Conservation (phyloP, 2,888 invertebrate species). For the Oscheius sp. region DNA sequence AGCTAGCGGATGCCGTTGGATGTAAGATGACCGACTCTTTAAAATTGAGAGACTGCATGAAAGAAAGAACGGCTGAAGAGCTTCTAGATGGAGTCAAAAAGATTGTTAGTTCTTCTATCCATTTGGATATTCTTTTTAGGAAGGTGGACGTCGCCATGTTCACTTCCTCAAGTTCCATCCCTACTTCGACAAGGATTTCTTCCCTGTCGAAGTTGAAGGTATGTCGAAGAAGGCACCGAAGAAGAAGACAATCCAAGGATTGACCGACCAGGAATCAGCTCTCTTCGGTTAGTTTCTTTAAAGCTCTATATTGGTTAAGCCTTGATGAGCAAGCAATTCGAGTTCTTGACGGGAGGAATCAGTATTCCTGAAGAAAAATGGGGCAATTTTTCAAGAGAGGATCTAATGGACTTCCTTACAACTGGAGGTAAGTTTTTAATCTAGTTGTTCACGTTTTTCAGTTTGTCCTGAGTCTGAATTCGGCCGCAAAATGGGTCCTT, state of each 20-base stretch:
- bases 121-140: conserved; percentile 2
- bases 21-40: conserved; percentile 42
- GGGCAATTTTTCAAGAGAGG: conserved; percentile 18
- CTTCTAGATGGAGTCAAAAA: conserved; percentile 53
- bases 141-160: conserved; percentile 17
- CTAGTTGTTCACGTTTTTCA: not conserved
- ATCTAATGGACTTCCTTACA: conserved; percentile 27
- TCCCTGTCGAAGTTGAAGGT: conserved; percentile 51
- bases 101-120: conserved; percentile 40
- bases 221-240: conserved; percentile 50
- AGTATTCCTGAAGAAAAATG: conserved; percentile 15
- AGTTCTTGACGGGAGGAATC: conserved; percentile 23
- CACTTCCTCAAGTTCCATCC: conserved; percentile 49
- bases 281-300: conserved; percentile 30
- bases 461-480: conserved; percentile 19
- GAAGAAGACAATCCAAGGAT: conserved; percentile 50
- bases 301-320: not conserved
- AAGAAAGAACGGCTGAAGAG: conserved; percentile 49
- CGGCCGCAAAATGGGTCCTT: conserved; percentile 35
- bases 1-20: conserved; percentile 44
- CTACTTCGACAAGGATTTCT: conserved; percentile 50
- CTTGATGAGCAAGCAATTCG: conserved; percentile 4
- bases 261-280: conserved; percentile 46
- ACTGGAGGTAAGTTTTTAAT: too few relatives aligned
- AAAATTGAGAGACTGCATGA: conserved; percentile 51